phyloP scores from a whole-genome alignment of 92 coral and sea anemone species.

The Chrysogorgia sp. region DNA sequence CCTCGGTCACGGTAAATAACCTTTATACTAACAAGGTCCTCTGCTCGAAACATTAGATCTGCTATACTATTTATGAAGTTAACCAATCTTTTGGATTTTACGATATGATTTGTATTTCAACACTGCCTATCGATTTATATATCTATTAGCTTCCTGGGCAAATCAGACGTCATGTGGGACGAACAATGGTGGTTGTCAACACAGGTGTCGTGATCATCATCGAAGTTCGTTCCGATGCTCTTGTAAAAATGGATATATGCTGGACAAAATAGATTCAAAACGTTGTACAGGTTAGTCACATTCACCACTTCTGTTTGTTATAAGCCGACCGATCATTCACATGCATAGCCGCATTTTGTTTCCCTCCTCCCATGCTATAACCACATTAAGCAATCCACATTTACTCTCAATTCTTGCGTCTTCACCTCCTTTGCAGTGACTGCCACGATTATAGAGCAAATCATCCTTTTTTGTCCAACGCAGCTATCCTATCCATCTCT shows the following conservation, averaged over 20 bases:
- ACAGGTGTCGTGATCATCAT: conserved; percentile 31
- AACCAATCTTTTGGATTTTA: background rate
- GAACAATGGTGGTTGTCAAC: conserved; percentile 58
- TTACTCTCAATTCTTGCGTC: no score
- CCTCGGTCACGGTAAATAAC: no score
- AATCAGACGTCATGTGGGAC: conserved; percentile 41
- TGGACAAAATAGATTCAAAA: conserved; percentile 21
- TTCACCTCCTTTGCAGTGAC: background rate
- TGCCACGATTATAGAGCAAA: no score
- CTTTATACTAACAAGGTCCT: no score
- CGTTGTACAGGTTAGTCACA: conserved; percentile 42
- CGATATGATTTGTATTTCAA: background rate
- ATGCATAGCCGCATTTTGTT: no score
- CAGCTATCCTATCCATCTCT: no score
- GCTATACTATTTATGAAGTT: no score
- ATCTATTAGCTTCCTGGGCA: background rate
- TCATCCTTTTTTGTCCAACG: no score
- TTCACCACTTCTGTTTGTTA: background rate
- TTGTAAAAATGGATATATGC: conserved; percentile 43
- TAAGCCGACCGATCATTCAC: background rate
- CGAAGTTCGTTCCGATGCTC: conserved; percentile 41
- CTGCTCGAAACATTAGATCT: no score
- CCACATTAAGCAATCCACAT: no score
- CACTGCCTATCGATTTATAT: background rate
- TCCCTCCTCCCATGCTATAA: no score